phyloP scores from a whole-genome alignment of 1,140 invertebrate species.

The Drosophila bipectinata region DNA sequence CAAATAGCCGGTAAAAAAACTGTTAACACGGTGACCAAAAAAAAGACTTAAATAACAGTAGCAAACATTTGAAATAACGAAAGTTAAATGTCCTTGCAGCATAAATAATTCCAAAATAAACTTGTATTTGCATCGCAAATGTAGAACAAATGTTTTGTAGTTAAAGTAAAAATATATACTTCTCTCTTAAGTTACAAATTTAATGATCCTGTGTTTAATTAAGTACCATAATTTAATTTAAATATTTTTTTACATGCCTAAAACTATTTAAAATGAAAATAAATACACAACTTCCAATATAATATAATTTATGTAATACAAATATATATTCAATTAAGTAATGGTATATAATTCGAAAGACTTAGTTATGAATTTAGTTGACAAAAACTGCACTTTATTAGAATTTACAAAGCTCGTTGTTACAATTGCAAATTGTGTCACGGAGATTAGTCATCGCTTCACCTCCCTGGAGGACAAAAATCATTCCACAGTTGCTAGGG shows the following conservation, averaged over 20 bases:
- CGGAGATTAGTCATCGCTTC: constrained; percentile 38
- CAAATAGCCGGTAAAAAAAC: constrained; percentile 32
- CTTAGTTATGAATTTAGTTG: background rate
- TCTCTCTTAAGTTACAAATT: background rate
- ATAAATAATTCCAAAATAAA: constrained; percentile 10
- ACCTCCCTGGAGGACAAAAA: constrained; percentile 25
- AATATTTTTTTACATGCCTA: too few relatives aligned
- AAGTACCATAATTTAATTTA: too few relatives aligned
- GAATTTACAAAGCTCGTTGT: background rate
- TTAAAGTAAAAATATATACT: background rate
- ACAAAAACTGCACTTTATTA: background rate
- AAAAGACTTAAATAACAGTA: constrained; percentile 22
- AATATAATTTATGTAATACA: too few relatives aligned
- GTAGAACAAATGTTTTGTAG: background rate
- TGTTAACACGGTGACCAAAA: constrained; percentile 1
- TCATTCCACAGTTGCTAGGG: constrained; percentile 26
- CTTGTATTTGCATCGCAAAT: background rate
- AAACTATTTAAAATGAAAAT: too few relatives aligned
- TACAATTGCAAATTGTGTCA: constrained; percentile 22
- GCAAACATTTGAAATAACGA: constrained; percentile 38
- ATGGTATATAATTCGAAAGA: too few relatives aligned
- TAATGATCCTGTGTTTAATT: background rate
- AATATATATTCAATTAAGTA: too few relatives aligned
- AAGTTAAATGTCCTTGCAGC: constrained; percentile 19
- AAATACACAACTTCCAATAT: too few relatives aligned